These are phyloP conservation scores for Apteryx owenii DNA, from an alignment of 2,113 vertebrate genomes.

Conservation along the genomic window DNA sequence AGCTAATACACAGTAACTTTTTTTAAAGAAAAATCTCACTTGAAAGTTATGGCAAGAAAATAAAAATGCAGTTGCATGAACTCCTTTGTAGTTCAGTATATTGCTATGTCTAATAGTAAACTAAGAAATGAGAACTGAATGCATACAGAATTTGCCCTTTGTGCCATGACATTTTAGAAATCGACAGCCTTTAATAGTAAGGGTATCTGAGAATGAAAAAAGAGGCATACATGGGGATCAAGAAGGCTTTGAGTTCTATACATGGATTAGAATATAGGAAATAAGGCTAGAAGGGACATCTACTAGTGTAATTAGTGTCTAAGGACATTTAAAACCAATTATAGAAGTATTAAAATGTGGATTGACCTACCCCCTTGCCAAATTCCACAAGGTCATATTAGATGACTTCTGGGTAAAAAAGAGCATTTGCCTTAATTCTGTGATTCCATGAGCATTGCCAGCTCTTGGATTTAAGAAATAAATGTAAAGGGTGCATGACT, in stretches of 20 bases:
- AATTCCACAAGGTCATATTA: neutral
- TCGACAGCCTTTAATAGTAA: neutral
- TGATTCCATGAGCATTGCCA: neutral
- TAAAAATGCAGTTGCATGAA: neutral
- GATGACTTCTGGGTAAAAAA: neutral
- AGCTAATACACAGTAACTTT: neutral
- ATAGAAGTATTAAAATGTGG: neutral
- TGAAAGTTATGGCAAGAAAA: neutral
- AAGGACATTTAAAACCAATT: neutral
- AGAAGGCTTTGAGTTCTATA: neutral
- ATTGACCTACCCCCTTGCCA: neutral
- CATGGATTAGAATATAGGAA: neutral
- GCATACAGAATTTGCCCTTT: neutral
- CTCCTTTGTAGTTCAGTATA: neutral
- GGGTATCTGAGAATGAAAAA: neutral
- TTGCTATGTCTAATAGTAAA: neutral
- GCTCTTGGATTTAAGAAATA: neutral
- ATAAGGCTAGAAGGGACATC: neutral
- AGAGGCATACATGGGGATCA: neutral
- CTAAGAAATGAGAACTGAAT: neutral
- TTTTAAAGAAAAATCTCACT: neutral
- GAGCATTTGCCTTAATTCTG: neutral
- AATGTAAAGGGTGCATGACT: neutral
- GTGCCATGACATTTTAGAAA: neutral
- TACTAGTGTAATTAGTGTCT: neutral